A percentile compares a stretch with the other conserved stretches of the same genome.
Evolutionary conservation across 2,888 invertebrate species (phyloP).

Genomic region (Brachynemurus nebulosus): DNA sequence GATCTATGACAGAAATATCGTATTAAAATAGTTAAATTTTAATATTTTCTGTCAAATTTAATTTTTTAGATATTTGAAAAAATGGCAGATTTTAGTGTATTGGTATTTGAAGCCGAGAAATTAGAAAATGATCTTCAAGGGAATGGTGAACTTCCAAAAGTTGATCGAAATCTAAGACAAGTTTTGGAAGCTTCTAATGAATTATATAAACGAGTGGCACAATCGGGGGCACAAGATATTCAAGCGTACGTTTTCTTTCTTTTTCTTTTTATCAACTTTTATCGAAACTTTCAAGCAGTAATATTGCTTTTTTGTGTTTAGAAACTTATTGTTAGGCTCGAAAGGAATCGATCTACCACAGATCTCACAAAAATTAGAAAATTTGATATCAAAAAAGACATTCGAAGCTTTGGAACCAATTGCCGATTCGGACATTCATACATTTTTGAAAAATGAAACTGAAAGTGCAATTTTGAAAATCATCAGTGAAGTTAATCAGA

Average conservation of each 20-base stretch:
- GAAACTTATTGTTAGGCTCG: constrained; percentile 78
- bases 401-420: constrained; percentile 83
- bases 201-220: constrained; percentile 73
- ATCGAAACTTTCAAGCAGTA: constrained; percentile 14
- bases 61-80: no score
- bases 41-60: background rate
- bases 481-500: constrained; percentile 78
- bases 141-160: constrained; percentile 67
- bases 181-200: constrained; percentile 84
- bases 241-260: constrained; percentile 86
- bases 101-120: constrained; percentile 85
- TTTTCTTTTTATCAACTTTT: no score
- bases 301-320: constrained; percentile 28
- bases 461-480: constrained; percentile 86
- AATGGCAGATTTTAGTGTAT: constrained; percentile 63
- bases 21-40: background rate
- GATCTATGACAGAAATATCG: no score
- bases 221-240: constrained; percentile 75
- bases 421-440: constrained; percentile 80
- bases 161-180: constrained; percentile 81
- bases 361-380: constrained; percentile 80
- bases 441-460: constrained; percentile 81
- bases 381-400: constrained; percentile 71
- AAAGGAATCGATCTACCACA: constrained; percentile 90
- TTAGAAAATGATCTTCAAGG: constrained; percentile 79